phyloP scores from a whole-genome alignment of 2,797 vertebrate genomes.

The Poecilia gillii region DNA sequence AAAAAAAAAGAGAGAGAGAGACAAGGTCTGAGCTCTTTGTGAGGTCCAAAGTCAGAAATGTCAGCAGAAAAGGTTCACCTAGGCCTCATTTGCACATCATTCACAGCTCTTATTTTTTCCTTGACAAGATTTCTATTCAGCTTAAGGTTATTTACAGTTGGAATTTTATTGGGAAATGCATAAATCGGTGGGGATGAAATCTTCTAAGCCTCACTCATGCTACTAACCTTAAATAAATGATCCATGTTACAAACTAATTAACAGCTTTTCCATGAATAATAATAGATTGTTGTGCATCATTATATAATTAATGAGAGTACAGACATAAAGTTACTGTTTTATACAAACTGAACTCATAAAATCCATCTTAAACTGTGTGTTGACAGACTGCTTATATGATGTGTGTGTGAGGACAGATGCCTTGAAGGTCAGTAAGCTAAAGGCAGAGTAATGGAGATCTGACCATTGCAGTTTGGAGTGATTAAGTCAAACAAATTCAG shows the following conservation, averaged over 20 bases:
- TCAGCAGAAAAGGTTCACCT: slow-evolving; percentile 23
- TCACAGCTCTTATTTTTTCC: slow-evolving; percentile 17
- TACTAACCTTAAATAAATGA: slow-evolving; percentile 27
- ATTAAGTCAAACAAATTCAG: slow-evolving; percentile 68
- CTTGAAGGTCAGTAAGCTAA: slow-evolving; percentile 35
- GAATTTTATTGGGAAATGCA: background rate
- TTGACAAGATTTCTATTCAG: slow-evolving; percentile 2
- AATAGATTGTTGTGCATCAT: slow-evolving; percentile 20
- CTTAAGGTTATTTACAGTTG: slow-evolving; percentile 13
- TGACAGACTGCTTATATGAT: slow-evolving; percentile 60
- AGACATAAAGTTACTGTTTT: background rate
- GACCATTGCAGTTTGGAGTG: slow-evolving; percentile 41
- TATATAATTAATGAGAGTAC: slow-evolving; percentile 37
- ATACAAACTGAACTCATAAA: background rate
- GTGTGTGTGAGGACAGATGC: slow-evolving; percentile 64
- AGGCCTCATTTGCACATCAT: slow-evolving; percentile 20
- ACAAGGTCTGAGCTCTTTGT: slow-evolving; percentile 27
- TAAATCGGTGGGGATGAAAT: background rate
- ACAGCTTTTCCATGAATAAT: slow-evolving; percentile 31
- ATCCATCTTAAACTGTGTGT: slow-evolving; percentile 41
- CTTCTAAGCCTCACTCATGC: background rate
- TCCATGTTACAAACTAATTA: slow-evolving; percentile 23
- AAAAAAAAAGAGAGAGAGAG: slow-evolving; percentile 4
- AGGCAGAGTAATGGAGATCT: slow-evolving; percentile 27
- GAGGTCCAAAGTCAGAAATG: slow-evolving; percentile 50